Evolutionary conservation across 2,888 invertebrate genomes (phyloP).

Genomic region (Gymnosoma rotundatum): DNA sequence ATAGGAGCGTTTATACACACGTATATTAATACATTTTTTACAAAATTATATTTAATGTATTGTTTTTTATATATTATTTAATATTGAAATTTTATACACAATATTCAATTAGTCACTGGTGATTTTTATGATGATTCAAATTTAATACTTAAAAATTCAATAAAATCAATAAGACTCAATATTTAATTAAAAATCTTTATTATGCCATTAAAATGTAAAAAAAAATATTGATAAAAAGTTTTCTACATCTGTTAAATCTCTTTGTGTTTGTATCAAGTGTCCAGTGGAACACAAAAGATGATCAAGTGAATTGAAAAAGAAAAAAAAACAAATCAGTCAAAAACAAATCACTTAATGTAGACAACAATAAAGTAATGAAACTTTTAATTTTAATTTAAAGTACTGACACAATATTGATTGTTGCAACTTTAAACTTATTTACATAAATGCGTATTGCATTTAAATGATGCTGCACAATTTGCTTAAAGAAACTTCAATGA

Average conservation of each 20-base stretch:
- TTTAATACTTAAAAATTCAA: slow-evolving; percentile 13
- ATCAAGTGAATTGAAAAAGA: slow-evolving; percentile 6
- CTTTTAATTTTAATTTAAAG: slow-evolving; percentile 7
- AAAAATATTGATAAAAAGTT: slow-evolving; percentile 14
- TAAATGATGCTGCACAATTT: slow-evolving; percentile 10
- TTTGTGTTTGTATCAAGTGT: slow-evolving; percentile 24
- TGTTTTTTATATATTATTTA: slow-evolving; percentile 13
- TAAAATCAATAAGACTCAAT: background rate
- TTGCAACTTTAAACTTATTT: background rate
- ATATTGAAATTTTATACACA: slow-evolving; percentile 4
- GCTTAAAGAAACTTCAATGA: background rate
- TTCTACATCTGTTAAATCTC: slow-evolving; percentile 41
- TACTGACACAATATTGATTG: background rate
- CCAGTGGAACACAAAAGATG: slow-evolving; percentile 19
- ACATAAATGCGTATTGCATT: slow-evolving; percentile 1
- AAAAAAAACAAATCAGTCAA: background rate
- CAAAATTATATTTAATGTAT: too few species aligned
- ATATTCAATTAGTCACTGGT: slow-evolving; percentile 40
- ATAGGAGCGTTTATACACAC: too few species aligned
- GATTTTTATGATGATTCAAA: slow-evolving; percentile 54
- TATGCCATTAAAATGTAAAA: background rate
- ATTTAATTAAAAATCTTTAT: background rate
- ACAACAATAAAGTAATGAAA: background rate
- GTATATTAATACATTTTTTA: too few species aligned
- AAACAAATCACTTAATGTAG: slow-evolving; percentile 28